Evolutionary conservation across 2,797 vertebrate genomes (phyloP), one percentile per base, ranked within the genome.

Genomic region (Octomys mimax): DNA sequence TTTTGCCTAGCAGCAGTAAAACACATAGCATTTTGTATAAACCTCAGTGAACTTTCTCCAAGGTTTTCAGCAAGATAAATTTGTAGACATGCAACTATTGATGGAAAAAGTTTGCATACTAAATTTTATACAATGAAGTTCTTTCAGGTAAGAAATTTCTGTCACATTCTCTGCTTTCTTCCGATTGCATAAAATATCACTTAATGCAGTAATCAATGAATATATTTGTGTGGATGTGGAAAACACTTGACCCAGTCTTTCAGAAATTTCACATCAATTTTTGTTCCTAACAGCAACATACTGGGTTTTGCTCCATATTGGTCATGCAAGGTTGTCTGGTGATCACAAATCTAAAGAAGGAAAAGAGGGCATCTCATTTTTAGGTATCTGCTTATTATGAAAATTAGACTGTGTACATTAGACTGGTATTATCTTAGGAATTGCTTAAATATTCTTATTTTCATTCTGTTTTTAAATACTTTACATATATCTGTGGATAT

Each of bases 21-120:
- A 70, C 39, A 82, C 84, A 66, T 42, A 92, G 42, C 24, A 75
- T 54, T 87, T 91, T 91, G 28, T 33, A 78, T 71, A 92, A 93
- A 81, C 13, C 4, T 91, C n/a, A 4, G 0, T 64, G 46, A 11
- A 75, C 18, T 87, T 49, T 83, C 42, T 73, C 18, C 22, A 91
- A 83, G n/a, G n/a, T 85, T 92, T 86, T 79, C 57, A 26, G 36
- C n/a, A 73, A 21, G 64, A 82, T 52, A 73, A 91, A 83, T 93
- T 70, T 93, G 49, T 86, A 70, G 2, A 80, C 78, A 62, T 49
- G 2, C 13, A 78, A 59, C 85, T 94, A 61, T 52, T 85, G 61
- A 24, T 54, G 54, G 22, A 81, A 84, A 82, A 22, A 6, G 6
- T 81, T 68, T 77, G 1, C 26, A 85, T 22, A 6, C 36, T 64